Base-by-base conservation (phyloP, 2,797 vertebrate genomes). In the Tarsius wallacei region DNA sequence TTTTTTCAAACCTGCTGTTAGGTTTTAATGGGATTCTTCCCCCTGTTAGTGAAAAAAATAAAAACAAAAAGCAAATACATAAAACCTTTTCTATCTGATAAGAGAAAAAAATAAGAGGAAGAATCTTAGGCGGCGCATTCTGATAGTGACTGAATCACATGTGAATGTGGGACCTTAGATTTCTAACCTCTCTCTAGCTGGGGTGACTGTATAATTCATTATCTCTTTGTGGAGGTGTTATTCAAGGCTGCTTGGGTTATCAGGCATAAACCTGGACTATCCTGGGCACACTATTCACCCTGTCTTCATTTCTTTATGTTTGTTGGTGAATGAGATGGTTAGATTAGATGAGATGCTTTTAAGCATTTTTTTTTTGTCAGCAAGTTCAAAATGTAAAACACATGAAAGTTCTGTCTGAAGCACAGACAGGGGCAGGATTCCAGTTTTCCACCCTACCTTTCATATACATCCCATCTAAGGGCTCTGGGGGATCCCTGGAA, bases 41-140 rank as follows among this genome's bases (percentile, higher is more conserved):
- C n/a, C 8, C 49, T 80, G 17, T 95, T 64, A 2, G 14, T 76
- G 24, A 93, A 93, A 82, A 53, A 96, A 93, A 89, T 61, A 73
- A 16, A 93, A 70, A 76, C 11, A 42, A 91, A 84, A 95, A 49
- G 33, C 6, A 31, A 86, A 59, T 42, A 53, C 49, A 9, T 31
- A 31, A 61, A 71, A 63, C 26, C 16, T 68, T 19, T 74, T 87
- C 70, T 87, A 15, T 82, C 53, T 86, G 47, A 26, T 66, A 49
- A 59, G 53, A 87, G 24, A 28, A 42, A 55, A 53, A 15, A 63
- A 19, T n/a, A 55, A 16, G 51, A 83, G 36, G 22, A 93, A 85
- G 28, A 49, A 21, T 28, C n/a, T 36, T 73, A 47, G 5, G 31
- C 74, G 21, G 53, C 6, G 10, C 0, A 14, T 73, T 61, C 47